Base-by-base conservation (phyloP, 2,113 vertebrate genomes). In the Rissa tridactyla region DNA sequence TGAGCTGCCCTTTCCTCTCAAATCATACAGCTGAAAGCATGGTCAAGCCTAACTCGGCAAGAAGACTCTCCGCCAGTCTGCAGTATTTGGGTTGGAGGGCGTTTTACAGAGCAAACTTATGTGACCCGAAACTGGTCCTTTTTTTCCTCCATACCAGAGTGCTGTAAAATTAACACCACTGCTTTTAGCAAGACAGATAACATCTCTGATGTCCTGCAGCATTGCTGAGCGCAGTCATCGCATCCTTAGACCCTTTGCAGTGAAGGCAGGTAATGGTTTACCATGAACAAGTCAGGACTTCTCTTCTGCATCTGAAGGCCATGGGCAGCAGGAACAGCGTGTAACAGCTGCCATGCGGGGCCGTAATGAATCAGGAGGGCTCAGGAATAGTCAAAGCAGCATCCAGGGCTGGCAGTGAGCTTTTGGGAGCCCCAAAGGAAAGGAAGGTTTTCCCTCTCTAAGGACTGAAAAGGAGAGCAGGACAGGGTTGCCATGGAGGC, bases 41-140 rank as follows among this genome's bases (percentile, higher is more conserved):
- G 0, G 7, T 34, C 18, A 27, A 69, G 4, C n/a, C 32, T 61
- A 84, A 4, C 15, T 60, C 0, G 0, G 20, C 6, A 0, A 49
- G 23, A 71, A 68, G 66, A 61, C 21, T 77, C 38, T 60, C 26
- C 1, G 0, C 15, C 25, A 76, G 40, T 27, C 34, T 30, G 44
- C 55, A 65, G 40, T 11, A 23, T 60, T 70, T 61, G 55, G 10
- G 16, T n/a, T 65, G 13, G 27, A 81, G 25, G 9, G 19, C 0
- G 0, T 61, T 46, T 82, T 32, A 44, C 30, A 51, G 17, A 84
- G 10, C 22, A 82, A 82, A 86, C 10, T 42, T 81, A 34, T 0
- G 3, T 44, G 11, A 64, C 15, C 21, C 81, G 68, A 84, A 58
- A 23, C 40, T 34, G 34, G 4, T n/a, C 10, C 5, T 4, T 32